Conservation (phyloP, 2,888 invertebrate genomes). For the Erebia epiphron region DNA sequence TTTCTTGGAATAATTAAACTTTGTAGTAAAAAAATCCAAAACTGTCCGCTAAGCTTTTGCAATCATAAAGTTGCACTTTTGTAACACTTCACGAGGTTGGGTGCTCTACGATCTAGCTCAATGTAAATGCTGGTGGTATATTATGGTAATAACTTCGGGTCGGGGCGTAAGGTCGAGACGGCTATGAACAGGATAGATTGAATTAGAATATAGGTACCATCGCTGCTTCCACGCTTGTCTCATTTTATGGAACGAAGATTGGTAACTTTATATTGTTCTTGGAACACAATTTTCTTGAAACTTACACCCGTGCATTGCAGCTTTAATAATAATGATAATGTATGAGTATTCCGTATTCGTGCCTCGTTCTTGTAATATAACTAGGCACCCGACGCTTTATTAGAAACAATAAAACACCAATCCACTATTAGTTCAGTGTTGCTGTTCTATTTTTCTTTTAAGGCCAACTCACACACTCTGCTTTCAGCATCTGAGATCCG, state of each 20-base stretch:
- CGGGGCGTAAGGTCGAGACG: conserved; percentile 58
- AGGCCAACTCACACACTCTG: too few species aligned
- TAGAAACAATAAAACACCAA: too few species aligned
- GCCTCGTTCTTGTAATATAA: background rate
- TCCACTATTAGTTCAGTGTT: too few species aligned
- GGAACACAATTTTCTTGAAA: conserved; percentile 30
- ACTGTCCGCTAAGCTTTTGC: background rate
- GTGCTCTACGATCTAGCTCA: background rate
- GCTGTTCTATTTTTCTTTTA: too few species aligned
- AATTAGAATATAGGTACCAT: conserved; percentile 61
- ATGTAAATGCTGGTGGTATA: conserved; percentile 55
- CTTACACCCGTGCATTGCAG: conserved; percentile 1
- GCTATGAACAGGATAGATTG: conserved; percentile 66
- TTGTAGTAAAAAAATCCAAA: too few species aligned
- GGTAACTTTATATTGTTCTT: conserved; percentile 32
- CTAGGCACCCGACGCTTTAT: background rate
- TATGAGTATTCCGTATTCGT: background rate
- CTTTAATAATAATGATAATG: conserved; percentile 1
- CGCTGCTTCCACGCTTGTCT: conserved; percentile 40
- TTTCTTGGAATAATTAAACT: too few species aligned
- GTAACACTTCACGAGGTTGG: background rate
- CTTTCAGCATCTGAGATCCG: too few species aligned
- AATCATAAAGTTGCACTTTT: background rate
- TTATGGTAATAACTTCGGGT: conserved; percentile 71
- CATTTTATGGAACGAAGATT: conserved; percentile 33